These are phyloP conservation scores for Sandelia bainsii DNA, from an alignment of 2,797 vertebrate species.

Conservation along the genomic window DNA sequence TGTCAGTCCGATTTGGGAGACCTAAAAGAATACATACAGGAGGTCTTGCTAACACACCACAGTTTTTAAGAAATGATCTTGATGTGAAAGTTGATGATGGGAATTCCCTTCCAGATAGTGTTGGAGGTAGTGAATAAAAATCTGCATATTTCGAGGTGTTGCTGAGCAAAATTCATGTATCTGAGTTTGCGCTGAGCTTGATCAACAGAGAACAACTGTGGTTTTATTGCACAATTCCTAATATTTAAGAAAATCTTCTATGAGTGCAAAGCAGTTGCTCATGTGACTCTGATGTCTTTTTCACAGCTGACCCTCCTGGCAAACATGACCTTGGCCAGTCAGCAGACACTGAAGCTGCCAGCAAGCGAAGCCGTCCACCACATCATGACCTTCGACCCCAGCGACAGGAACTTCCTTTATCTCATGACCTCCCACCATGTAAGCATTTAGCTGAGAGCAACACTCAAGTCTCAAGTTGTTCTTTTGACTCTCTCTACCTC, in stretches of 20 bases:
- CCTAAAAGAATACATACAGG: constrained; percentile 10
- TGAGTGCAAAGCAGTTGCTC: constrained; percentile 11
- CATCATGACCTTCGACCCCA: constrained; percentile 96
- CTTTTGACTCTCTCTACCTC: constrained; percentile 6
- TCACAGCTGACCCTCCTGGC: constrained; percentile 89
- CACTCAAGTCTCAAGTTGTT: neutral
- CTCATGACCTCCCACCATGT: constrained; percentile 97
- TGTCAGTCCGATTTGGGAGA: neutral
- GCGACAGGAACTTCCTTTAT: constrained; percentile 92
- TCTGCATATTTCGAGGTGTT: constrained; percentile 3
- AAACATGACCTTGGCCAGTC: constrained; percentile 87
- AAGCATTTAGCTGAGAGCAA: constrained; percentile 58
- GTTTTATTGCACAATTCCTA: constrained; percentile 10
- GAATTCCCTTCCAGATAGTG: constrained; percentile 10
- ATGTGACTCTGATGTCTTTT: constrained; percentile 16
- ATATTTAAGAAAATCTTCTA: constrained; percentile 13
- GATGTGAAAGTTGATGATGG: constrained; percentile 9
- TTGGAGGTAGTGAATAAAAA: constrained; percentile 7
- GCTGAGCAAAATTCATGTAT: constrained; percentile 8
- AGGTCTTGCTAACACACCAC: constrained; percentile 9
- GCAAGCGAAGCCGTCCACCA: constrained; percentile 91
- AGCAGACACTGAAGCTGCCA: constrained; percentile 87
- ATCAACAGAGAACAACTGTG: constrained; percentile 13
- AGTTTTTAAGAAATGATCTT: constrained; percentile 9
- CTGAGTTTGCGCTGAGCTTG: constrained; percentile 11